Evolutionary conservation across 2,888 invertebrate species (phyloP).

Genomic region (Odontothrips loti): DNA sequence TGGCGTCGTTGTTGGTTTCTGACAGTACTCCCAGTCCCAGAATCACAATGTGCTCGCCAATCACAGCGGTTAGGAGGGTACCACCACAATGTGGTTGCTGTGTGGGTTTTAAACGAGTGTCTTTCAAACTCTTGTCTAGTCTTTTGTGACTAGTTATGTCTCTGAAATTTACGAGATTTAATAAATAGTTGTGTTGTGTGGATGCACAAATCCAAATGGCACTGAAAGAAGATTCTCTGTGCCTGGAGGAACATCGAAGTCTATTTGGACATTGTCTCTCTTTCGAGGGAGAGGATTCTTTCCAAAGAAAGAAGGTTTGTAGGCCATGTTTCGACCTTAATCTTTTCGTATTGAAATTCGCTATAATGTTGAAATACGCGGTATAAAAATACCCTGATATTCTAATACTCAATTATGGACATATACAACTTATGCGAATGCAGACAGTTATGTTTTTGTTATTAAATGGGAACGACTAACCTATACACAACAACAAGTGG

Average conservation of each 20-base stretch:
- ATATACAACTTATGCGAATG: background rate
- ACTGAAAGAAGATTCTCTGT: constrained; percentile 6
- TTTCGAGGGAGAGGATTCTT: constrained; percentile 1
- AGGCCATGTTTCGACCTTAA: background rate
- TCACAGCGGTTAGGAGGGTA: background rate
- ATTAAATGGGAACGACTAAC: background rate
- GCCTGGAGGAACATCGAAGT: background rate
- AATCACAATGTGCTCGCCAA: constrained; percentile 6
- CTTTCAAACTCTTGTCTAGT: background rate
- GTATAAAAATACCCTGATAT: background rate
- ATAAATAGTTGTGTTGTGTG: background rate
- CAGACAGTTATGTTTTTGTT: background rate
- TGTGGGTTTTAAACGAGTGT: constrained; percentile 20
- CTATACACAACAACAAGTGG: constrained; percentile 7
- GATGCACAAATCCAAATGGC: constrained; percentile 14
- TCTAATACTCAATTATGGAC: background rate
- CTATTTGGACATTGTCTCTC: background rate
- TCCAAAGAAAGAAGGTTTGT: constrained; percentile 23
- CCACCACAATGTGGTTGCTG: background rate
- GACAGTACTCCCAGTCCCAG: background rate
- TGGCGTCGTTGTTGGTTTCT: background rate
- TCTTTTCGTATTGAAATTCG: background rate
- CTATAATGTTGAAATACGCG: background rate
- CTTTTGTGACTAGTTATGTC: constrained; percentile 4
- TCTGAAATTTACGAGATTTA: background rate